Percentiles rank a stretch among this genome's conserved stretches.
Evolutionary conservation across 2,797 vertebrate genomes (phyloP).

Genomic region (Eleutherodactylus coqui): DNA sequence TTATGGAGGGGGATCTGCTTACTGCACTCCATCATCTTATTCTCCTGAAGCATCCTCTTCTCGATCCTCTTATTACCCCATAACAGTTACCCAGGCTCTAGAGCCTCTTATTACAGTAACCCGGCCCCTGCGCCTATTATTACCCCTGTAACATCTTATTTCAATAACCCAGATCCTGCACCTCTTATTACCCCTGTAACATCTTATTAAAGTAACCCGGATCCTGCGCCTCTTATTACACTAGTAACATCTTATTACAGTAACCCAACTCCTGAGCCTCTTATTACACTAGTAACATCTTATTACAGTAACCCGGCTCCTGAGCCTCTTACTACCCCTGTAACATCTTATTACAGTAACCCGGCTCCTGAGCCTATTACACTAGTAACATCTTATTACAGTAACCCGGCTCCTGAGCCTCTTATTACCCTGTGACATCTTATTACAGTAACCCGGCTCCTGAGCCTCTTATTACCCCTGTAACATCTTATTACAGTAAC

Average conservation of each 20-base stretch:
- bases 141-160: not conserved
- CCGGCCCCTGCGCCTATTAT: not conserved
- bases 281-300: constrained; percentile 21
- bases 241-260: no score
- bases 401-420: not conserved
- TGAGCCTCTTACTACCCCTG: constrained; percentile 3
- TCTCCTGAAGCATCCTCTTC: no score
- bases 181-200: not conserved
- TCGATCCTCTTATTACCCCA: no score
- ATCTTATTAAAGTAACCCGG: constrained; percentile 4
- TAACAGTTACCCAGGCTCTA: no score
- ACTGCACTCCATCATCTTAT: not conserved
- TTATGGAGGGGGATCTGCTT: not conserved
- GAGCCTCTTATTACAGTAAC: constrained; percentile 13
- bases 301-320: constrained; percentile 33
- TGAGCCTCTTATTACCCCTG: not conserved
- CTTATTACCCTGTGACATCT: not conserved
- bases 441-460: constrained; percentile 25
- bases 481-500: constrained; percentile 15
- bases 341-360: constrained; percentile 34
- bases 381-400: constrained; percentile 19
- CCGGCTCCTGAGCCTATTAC: constrained; percentile 14
- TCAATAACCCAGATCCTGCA: constrained; percentile 15
- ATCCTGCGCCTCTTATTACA: constrained; percentile 20
- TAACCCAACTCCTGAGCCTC: not conserved